These are phyloP conservation scores for Corydoras sp. DNA, from an alignment of 2,113 vertebrate species.

Conservation along the genomic window DNA sequence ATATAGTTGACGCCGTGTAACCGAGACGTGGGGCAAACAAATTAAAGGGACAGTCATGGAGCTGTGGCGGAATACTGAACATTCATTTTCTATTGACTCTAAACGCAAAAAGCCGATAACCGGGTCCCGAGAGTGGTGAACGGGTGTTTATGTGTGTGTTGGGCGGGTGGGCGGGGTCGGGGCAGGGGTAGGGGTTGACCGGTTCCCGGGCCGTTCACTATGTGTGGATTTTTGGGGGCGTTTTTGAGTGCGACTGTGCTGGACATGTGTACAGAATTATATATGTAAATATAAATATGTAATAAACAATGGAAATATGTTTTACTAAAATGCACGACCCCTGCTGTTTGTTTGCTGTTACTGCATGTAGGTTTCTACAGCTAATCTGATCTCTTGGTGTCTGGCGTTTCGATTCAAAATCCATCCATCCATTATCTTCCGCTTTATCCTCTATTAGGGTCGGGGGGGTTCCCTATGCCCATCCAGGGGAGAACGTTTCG, in stretches of 20 bases:
- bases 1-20: too few species aligned
- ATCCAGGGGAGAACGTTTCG: too few species aligned
- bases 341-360: not conserved
- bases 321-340: conserved; percentile 20
- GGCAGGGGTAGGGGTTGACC: conserved; percentile 5
- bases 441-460: too few species aligned
- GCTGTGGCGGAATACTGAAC: not conserved
- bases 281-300: conserved; percentile 45
- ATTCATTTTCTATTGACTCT: conserved; percentile 8
- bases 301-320: conserved; percentile 47
- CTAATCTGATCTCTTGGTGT: too few species aligned
- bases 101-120: conserved; percentile 6
- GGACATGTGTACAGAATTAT: conserved; percentile 44
- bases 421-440: too few species aligned
- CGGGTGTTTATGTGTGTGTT: conserved; percentile 11
- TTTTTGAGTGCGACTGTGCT: conserved; percentile 29
- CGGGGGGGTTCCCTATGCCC: too few species aligned
- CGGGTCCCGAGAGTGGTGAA: not conserved
- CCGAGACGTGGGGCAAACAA: too few species aligned
- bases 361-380: not conserved
- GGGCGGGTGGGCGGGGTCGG: not conserved
- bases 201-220: too few species aligned
- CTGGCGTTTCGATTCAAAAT: too few species aligned
- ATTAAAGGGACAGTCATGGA: too few species aligned
- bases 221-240: conserved; percentile 19